Evolutionary conservation across 1,140 invertebrate species (phyloP), one percentile per base, ranked within the genome.

Genomic region (Nebria ingens): DNA sequence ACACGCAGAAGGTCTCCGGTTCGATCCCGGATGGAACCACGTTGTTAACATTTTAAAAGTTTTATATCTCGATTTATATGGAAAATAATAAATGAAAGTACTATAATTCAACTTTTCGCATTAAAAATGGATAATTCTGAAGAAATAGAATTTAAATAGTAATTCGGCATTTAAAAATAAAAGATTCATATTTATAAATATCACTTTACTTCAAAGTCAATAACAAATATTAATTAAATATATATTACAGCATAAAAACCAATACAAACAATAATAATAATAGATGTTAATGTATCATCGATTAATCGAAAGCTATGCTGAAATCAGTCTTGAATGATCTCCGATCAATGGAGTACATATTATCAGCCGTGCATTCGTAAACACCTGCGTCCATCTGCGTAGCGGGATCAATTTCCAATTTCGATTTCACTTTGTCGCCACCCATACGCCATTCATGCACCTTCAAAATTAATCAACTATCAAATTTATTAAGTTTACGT

Each of bases 321-420:
- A 93, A 93, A 76, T 93, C 90, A 56, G 90, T 92, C 73, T 93
- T 91, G 68, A 93, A 93, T 56, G 86, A 90, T 68, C 87, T 78
- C 56, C 87, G 76, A 67, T 93, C 89, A 38, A 93, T 87, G n/a
- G 87, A 86, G 67, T 93, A 94, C 85, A 91, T 93, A 66, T 94
- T 94, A 69, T 93, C 90, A 0, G 91, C 91, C 0, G 86, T 89
- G 62, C 89, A 93, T 68, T 92, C 89, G 67, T 93, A 93, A 1
- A 92, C 83, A 4, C 90, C 89, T 11, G 89, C 89, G 69, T 93
- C 90, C 87, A 91, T 91, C 73, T 93, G 90, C 2, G 91, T 91
- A 0, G 91, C 91, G 6, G 91, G 91, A 70, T 94, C 91, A 52
- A 94, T 94, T 72, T 95, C 91, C 58, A 95, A 78, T 76, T 94